Percentiles rank a stretch among this genome's conserved stretches.
phyloP scores from a whole-genome alignment of 2,797 vertebrate genomes.

The Antrozous pallidus region DNA sequence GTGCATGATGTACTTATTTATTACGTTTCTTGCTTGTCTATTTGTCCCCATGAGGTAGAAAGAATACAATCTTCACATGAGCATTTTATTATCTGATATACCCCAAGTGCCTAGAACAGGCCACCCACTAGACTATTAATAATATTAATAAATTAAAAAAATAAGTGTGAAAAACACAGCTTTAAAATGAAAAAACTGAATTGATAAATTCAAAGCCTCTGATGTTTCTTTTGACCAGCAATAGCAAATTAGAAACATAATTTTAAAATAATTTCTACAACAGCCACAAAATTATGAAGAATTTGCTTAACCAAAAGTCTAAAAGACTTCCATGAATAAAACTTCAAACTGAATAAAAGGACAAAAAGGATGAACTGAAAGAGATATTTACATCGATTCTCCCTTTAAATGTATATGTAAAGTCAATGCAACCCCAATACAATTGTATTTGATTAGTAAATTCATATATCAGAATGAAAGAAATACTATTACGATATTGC shows the following conservation, averaged over 20 bases:
- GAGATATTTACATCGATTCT: neutral
- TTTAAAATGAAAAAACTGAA: neutral
- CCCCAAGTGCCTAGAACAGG: neutral
- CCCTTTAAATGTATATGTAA: neutral
- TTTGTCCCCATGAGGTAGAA: neutral
- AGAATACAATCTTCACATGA: neutral
- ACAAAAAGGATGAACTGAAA: neutral
- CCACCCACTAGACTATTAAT: neutral
- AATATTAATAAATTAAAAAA: neutral
- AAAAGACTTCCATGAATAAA: neutral
- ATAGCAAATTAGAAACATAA: neutral
- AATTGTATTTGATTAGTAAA: neutral
- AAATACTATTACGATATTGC: neutral
- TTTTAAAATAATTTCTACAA: neutral
- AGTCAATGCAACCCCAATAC: neutral
- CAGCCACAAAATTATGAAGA: neutral
- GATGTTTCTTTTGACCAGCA: neutral
- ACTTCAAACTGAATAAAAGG: neutral
- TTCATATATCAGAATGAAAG: neutral
- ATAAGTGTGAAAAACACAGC: neutral
- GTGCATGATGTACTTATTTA: neutral
- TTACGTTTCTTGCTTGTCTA: neutral
- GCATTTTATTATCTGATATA: neutral
- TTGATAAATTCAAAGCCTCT: neutral
- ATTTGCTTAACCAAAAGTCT: neutral